Percentiles rank a stretch among this genome's conserved stretches.
Conservation (phyloP, 2,797 vertebrate genomes). For the Halcyon chelicuti region DNA sequence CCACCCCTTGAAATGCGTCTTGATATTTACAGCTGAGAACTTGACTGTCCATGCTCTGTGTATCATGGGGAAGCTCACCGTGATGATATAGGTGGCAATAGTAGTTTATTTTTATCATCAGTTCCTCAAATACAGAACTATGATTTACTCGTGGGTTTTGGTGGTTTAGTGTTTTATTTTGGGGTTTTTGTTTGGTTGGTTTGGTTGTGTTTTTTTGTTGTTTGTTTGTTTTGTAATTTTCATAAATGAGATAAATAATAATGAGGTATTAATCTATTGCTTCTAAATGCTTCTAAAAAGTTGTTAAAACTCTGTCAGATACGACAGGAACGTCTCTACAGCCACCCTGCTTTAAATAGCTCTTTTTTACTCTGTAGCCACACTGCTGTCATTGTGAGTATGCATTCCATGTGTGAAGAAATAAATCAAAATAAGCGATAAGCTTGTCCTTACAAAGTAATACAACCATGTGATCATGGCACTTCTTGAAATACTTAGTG, state of each 20-base stretch:
- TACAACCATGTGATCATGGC: accelerated
- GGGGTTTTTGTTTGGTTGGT: no score
- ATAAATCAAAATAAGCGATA: background rate
- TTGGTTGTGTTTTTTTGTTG: no score
- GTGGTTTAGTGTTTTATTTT: no score
- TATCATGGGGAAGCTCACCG: background rate
- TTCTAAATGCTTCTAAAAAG: background rate
- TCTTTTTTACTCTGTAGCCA: background rate
- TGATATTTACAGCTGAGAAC: background rate
- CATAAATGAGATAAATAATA: background rate
- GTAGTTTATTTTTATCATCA: background rate
- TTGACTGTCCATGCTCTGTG: background rate
- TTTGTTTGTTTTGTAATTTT: background rate
- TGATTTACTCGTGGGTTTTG: background rate
- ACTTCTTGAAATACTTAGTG: background rate
- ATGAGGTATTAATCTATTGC: background rate
- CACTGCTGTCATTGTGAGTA: background rate
- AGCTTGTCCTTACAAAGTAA: background rate
- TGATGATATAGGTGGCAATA: background rate
- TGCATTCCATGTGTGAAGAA: background rate
- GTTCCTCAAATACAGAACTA: background rate
- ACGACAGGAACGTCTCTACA: background rate
- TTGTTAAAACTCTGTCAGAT: background rate
- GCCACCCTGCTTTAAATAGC: background rate
- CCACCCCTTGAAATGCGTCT: background rate